Evolutionary conservation across 2,888 invertebrate species (phyloP).

Genomic region (Andrena haemorrhoa): DNA sequence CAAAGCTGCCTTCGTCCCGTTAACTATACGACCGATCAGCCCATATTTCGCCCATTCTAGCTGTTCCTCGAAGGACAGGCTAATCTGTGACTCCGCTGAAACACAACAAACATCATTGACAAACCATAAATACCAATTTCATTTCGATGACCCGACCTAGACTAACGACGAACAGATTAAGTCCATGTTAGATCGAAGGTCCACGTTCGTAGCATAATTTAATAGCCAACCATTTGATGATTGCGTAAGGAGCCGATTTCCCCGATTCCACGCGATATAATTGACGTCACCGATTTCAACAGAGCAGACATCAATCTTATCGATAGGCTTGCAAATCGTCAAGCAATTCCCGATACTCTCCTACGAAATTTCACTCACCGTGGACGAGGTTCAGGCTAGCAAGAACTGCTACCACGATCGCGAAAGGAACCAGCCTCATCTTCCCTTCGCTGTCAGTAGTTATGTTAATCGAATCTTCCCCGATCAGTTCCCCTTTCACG

Average conservation of each 20-base stretch:
- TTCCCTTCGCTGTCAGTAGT: background rate
- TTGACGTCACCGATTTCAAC: background rate
- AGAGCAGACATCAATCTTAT: background rate
- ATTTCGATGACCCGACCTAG: too few species aligned
- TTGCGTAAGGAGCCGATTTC: background rate
- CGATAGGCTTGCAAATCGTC: background rate
- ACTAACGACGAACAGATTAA: too few species aligned
- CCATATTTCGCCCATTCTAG: conserved; percentile 1
- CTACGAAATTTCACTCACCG: conserved; percentile 30
- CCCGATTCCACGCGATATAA: background rate
- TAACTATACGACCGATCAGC: conserved; percentile 70
- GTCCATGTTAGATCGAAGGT: too few species aligned
- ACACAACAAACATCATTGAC: background rate
- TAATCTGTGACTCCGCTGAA: background rate
- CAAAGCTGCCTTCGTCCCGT: conserved; percentile 69
- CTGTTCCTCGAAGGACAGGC: background rate
- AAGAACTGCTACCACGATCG: background rate
- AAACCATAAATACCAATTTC: background rate
- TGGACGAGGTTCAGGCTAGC: background rate
- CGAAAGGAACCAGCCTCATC: background rate
- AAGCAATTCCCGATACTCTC: background rate
- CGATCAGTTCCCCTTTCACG: background rate
- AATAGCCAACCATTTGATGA: background rate
- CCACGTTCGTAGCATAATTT: too few species aligned
- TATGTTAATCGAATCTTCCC: background rate